phyloP scores from a whole-genome alignment of 2,113 vertebrate genomes.

The Dicerorhinus sumatrensis region DNA sequence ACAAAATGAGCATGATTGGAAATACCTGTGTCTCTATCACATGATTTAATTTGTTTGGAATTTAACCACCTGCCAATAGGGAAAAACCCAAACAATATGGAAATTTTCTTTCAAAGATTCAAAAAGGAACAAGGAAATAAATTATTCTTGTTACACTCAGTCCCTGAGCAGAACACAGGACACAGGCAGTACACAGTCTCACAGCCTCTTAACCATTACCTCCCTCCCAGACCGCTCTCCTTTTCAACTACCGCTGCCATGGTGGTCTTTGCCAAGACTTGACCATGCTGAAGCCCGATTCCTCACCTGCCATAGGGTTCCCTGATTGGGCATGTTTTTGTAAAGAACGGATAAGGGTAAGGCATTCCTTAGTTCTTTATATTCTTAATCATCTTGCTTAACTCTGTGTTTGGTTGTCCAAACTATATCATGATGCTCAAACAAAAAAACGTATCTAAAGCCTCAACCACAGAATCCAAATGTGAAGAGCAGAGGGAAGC shows the following conservation, averaged over 20 bases:
- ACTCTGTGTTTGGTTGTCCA: not conserved
- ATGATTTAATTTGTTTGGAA: conserved; percentile 48
- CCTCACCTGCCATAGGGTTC: not conserved
- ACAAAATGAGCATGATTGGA: not conserved
- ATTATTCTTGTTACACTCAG: not conserved
- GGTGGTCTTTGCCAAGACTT: not conserved
- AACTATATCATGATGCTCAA: not conserved
- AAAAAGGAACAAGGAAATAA: conserved; percentile 67
- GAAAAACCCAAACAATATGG: conserved; percentile 43
- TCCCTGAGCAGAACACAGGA: not conserved
- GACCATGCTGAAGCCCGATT: not conserved
- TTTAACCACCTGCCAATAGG: conserved; percentile 36
- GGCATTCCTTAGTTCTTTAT: not conserved
- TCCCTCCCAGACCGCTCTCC: not conserved
- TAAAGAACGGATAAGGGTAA: not conserved
- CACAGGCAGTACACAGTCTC: too few relatives aligned
- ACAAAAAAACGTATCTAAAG: not conserved
- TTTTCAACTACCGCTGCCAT: not conserved
- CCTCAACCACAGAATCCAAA: not conserved
- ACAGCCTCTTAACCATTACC: not conserved
- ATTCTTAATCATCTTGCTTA: not conserved
- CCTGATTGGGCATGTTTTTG: not conserved
- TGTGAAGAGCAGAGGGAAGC: not conserved
- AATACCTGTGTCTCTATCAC: not conserved
- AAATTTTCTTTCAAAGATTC: conserved; percentile 66